These are phyloP conservation scores for Dascyllus trimaculatus DNA, from an alignment of 2,113 vertebrate genomes.

Conservation along the genomic window DNA sequence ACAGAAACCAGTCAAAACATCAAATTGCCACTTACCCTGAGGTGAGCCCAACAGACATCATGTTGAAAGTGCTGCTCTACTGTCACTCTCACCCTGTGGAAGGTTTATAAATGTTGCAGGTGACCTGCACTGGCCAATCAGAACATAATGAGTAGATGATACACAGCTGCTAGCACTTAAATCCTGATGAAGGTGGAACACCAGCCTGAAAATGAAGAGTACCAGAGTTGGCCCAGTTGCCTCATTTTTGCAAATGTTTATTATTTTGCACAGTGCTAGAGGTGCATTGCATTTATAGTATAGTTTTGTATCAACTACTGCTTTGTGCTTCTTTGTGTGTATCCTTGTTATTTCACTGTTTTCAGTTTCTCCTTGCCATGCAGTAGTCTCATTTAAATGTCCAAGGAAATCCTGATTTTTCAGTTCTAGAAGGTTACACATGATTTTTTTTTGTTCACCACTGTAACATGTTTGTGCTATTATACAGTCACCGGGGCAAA, in stretches of 20 bases:
- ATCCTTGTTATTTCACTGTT: no score
- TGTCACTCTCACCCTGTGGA: neutral
- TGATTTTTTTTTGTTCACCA: neutral
- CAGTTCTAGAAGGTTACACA: neutral
- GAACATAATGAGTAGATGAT: neutral
- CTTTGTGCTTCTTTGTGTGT: no score
- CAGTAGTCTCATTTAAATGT: no score
- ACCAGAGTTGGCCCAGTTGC: neutral
- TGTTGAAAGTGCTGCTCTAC: neutral
- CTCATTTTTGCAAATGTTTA: neutral
- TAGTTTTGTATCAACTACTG: no score
- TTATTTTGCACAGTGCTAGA: neutral
- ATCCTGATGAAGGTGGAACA: slow-evolving; percentile 4
- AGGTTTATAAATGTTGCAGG: neutral
- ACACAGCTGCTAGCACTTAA: slow-evolving; percentile 23
- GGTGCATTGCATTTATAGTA: no score
- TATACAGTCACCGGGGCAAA: no score
- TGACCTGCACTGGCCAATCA: slow-evolving; percentile 47
- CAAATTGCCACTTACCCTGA: neutral
- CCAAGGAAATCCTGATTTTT: no score
- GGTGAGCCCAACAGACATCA: slow-evolving; percentile 20
- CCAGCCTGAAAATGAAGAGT: neutral
- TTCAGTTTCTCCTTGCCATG: no score
- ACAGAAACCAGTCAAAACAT: no score
- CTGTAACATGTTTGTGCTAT: no score